phyloP scores from a whole-genome alignment of 2,888 invertebrate species.

The Drosophila mettleri region DNA sequence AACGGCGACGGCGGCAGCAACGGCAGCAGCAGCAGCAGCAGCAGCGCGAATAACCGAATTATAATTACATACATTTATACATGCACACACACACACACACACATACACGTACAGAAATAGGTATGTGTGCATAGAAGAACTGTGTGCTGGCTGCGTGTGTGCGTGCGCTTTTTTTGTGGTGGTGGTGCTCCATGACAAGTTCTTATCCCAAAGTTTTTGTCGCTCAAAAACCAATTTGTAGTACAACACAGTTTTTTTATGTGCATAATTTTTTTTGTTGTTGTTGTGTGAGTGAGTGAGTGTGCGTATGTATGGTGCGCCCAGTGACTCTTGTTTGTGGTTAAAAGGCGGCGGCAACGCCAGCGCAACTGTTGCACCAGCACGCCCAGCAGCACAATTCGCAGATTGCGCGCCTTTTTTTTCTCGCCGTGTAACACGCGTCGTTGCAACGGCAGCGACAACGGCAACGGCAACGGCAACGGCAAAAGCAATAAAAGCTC shows the following conservation, averaged over 20 bases:
- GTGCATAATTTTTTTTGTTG: conserved; percentile 18
- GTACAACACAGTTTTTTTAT: conserved; percentile 3
- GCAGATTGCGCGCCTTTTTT: conserved; percentile 52
- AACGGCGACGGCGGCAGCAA: conserved; percentile 30
- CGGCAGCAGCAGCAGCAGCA: conserved; percentile 6
- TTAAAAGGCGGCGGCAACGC: conserved; percentile 4
- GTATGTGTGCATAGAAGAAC: background rate
- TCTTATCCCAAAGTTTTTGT: conserved; percentile 1
- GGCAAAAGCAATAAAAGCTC: conserved; percentile 13
- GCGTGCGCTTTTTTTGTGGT: conserved; percentile 9
- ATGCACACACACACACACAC: conserved; percentile 20
- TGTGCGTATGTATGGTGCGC: conserved; percentile 8
- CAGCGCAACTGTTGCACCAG: conserved; percentile 61
- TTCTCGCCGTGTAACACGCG: conserved; percentile 13
- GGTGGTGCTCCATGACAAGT: conserved; percentile 23
- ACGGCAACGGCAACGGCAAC: conserved; percentile 1
- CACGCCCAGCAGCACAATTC: conserved; percentile 3
- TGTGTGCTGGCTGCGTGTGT: conserved; percentile 18
- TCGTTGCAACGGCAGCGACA: conserved; percentile 10
- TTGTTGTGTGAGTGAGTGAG: background rate
- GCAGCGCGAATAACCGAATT: conserved; percentile 48
- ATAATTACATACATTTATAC: conserved; percentile 43
- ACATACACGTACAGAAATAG: background rate
- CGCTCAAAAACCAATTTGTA: conserved; percentile 22
- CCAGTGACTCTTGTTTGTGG: conserved; percentile 11